Evolutionary conservation across 2,888 invertebrate genomes (phyloP).

Genomic region (Sinhomidia bicolor): DNA sequence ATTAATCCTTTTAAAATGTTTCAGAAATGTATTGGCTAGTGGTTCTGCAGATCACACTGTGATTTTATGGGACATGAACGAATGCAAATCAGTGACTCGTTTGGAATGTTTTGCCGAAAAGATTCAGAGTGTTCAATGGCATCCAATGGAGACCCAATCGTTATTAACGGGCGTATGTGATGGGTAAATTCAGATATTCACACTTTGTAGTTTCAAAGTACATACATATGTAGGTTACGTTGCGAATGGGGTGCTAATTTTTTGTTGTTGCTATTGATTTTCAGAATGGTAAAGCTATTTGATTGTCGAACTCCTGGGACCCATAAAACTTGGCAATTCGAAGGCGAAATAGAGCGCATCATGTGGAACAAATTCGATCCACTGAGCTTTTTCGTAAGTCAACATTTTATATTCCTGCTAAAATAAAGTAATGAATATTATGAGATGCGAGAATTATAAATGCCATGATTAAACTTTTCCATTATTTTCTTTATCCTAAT

Average conservation of each 20-base stretch:
- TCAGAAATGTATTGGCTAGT: conserved; percentile 87
- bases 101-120: conserved; percentile 90
- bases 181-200: conserved; percentile 83
- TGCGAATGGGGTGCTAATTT: neutral
- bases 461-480: too few relatives aligned
- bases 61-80: conserved; percentile 95
- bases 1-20: too few relatives aligned
- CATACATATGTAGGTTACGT: too few relatives aligned
- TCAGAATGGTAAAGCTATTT: conserved; percentile 87
- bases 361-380: conserved; percentile 92
- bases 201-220: too few relatives aligned
- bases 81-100: conserved; percentile 88
- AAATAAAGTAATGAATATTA: too few relatives aligned
- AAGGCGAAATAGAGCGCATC: conserved; percentile 92
- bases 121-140: conserved; percentile 92
- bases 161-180: conserved; percentile 93
- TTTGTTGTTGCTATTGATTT: neutral
- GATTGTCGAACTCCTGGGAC: conserved; percentile 88
- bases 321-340: conserved; percentile 88
- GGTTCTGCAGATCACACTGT: conserved; percentile 95
- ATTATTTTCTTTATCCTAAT: neutral
- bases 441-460: too few relatives aligned
- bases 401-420: too few relatives aligned
- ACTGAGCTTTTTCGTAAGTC: conserved; percentile 89
- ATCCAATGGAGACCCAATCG: conserved; percentile 90